A percentile compares a stretch with the other conserved stretches of the same genome.
Evolutionary conservation across 2,888 invertebrate genomes (phyloP).

Genomic region (Flexamia atlantica): DNA sequence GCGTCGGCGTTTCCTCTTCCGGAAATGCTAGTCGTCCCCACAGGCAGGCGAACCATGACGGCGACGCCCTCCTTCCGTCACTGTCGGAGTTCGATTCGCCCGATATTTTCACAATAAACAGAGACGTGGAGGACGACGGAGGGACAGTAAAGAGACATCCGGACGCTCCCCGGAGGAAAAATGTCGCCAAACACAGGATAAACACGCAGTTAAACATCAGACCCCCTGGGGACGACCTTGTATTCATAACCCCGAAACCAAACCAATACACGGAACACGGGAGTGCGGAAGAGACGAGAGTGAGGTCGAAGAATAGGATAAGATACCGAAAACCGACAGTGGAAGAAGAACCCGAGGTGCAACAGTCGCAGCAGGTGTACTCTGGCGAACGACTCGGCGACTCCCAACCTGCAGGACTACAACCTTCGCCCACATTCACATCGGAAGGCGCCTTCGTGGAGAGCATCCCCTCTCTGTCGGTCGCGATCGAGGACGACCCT

Average conservation of each 20-base stretch:
- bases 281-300: not conserved
- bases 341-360: not conserved
- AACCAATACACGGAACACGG: not conserved
- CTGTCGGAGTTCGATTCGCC: constrained; percentile 46
- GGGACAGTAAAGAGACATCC: constrained; percentile 16
- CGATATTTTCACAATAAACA: constrained; percentile 41
- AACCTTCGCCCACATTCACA: not conserved
- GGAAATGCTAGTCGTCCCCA: constrained; percentile 40
- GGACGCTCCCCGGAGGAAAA: not conserved
- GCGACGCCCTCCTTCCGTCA: constrained; percentile 19
- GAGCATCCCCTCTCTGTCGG: constrained; percentile 66
- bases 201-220: constrained; percentile 6
- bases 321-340: constrained; percentile 1
- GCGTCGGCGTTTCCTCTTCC: constrained; percentile 24
- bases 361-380: not conserved
- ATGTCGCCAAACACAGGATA: not conserved
- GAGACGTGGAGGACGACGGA: constrained; percentile 22
- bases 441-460: constrained; percentile 64
- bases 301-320: not conserved
- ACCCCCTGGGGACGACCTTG: not conserved
- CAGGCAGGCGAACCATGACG: constrained; percentile 23
- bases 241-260: constrained; percentile 42
- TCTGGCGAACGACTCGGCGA: not conserved
- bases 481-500: constrained; percentile 59
- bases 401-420: not conserved